Evolutionary conservation across 1,140 invertebrate genomes (phyloP).

Genomic region (Leptopilina clavipes): DNA sequence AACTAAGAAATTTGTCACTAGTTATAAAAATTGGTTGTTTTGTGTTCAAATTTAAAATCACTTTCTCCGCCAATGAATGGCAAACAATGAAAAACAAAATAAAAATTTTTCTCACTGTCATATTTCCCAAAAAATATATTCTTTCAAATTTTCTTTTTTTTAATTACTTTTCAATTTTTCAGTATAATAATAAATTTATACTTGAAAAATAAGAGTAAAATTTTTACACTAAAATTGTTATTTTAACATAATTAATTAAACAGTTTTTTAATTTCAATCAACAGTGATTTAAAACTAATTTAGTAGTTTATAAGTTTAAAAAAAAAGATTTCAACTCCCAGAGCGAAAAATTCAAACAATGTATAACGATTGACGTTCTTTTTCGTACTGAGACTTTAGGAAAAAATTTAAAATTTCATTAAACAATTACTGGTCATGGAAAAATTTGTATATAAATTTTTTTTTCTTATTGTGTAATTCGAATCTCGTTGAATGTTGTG

Average conservation of each 20-base stretch:
- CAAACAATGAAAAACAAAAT: constrained; percentile 43
- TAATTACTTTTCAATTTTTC: constrained; percentile 10
- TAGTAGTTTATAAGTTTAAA: too few species aligned
- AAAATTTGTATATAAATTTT: constrained; percentile 42
- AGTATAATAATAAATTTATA: too few species aligned
- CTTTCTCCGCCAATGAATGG: constrained; percentile 49
- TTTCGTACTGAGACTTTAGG: constrained; percentile 14
- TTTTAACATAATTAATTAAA: too few species aligned
- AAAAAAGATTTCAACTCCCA: too few species aligned
- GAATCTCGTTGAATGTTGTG: constrained; percentile 47
- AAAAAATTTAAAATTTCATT: neutral
- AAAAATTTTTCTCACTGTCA: constrained; percentile 40
- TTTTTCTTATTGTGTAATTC: constrained; percentile 46
- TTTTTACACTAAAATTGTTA: neutral
- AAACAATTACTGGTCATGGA: constrained; percentile 5
- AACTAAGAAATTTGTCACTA: constrained; percentile 79
- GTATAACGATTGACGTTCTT: neutral
- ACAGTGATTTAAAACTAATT: too few species aligned
- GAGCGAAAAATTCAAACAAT: too few species aligned
- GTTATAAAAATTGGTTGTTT: constrained; percentile 75
- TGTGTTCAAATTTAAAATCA: constrained; percentile 61
- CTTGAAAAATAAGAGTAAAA: neutral
- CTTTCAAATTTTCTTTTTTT: too few species aligned
- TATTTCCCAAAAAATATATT: too few species aligned
- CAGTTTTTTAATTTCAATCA: too few species aligned